Evolutionary conservation across 2,797 vertebrate species (phyloP), one percentile per base, ranked within the genome.

Genomic region (Liparis tanakae): DNA sequence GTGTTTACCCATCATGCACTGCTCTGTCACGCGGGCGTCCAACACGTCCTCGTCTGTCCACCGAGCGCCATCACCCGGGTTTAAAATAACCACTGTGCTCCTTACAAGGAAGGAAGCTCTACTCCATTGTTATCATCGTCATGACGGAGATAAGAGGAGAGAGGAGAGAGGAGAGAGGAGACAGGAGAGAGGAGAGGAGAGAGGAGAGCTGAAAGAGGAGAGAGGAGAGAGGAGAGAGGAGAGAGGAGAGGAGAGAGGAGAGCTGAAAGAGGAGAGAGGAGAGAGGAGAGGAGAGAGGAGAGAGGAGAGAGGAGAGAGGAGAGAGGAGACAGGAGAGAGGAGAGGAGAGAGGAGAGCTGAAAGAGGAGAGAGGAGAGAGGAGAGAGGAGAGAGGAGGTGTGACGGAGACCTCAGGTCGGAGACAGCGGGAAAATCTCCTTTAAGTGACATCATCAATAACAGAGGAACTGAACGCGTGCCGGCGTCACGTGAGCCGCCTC

Each of bases 321-420:
- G 37, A 72, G 34, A 53, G n/a, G 68, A n/a, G n/a, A n/a, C n/a
- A n/a, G n/a, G n/a, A n/a, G 1, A 78, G 82, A 88, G 84, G 88
- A 73, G 25, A 34, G 9, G 25, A 30, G 25, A 30, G 25, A 30
- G 25, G 8, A 62, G 37, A 72, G 34, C n/a, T n/a, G n/a, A n/a
- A n/a, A 53, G n/a, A n/a, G n/a, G n/a, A n/a, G 68, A n/a, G n/a
- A n/a, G n/a, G n/a, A n/a, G n/a, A n/a, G n/a, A n/a, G n/a, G n/a
- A n/a, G n/a, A n/a, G n/a, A 43, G 3, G 2, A 43, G 46, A 66
- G 20, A 51, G 34, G 66, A 5, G 54, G 64, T 5, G 7, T 46
- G 65, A 25, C n/a, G 54, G 22, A 20, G 25, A 57, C 56, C 18
- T 3, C 25, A 70, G 34, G 55, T 46, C 53, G 37, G 73, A 30